phyloP scores from a whole-genome alignment of 2,113 vertebrate species.

The Dolichallabes microphthalmus region DNA sequence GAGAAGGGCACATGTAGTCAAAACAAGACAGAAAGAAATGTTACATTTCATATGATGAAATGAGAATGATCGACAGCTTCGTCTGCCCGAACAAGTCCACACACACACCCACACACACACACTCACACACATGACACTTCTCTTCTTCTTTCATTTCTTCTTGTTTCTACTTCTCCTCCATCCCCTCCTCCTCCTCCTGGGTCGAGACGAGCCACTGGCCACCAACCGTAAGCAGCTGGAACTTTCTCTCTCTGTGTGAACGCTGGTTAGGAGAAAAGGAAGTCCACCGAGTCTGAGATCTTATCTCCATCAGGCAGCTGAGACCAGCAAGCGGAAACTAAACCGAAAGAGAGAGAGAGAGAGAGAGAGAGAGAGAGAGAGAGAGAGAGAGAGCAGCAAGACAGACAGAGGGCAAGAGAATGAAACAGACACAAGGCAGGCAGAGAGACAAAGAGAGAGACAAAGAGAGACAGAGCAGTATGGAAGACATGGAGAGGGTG shows the following conservation, averaged over 20 bases:
- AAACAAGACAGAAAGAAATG: neutral
- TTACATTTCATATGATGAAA: neutral
- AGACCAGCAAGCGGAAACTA: slow-evolving; percentile 70
- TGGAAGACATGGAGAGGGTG: no score
- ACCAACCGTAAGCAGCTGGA: slow-evolving; percentile 62
- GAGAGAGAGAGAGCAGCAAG: slow-evolving; percentile 26
- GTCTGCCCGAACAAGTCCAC: neutral
- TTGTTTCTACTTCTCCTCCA: neutral
- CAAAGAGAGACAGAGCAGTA: neutral
- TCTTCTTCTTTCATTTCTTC: neutral
- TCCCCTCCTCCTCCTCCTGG: slow-evolving; percentile 25
- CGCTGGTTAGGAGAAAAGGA: slow-evolving; percentile 71
- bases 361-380: slow-evolving; percentile 35
- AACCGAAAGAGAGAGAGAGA: slow-evolving; percentile 43
- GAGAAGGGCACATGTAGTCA: neutral
- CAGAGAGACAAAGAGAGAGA: neutral
- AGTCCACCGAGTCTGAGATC: slow-evolving; percentile 74
- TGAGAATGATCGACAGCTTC: neutral
- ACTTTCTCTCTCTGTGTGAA: slow-evolving; percentile 68
- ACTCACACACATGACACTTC: neutral
- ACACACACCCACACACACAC: neutral
- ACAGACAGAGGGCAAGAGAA: neutral
- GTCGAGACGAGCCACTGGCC: slow-evolving; percentile 62
- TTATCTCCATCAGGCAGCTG: slow-evolving; percentile 75
- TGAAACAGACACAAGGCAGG: neutral